Evolutionary conservation across 2,113 vertebrate genomes (phyloP).

Genomic region (Scomber scombrus): DNA sequence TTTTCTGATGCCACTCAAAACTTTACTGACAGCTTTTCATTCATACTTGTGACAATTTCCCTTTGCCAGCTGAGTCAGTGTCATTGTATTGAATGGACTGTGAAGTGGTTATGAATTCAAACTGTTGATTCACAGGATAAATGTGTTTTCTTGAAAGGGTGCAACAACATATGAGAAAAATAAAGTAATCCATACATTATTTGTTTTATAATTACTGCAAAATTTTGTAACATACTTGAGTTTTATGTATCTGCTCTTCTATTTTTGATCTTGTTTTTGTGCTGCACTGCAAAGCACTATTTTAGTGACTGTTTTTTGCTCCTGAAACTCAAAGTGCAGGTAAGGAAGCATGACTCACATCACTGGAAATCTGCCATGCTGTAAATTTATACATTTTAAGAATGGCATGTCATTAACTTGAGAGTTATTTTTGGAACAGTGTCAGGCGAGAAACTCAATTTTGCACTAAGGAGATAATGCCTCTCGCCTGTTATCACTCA

Average conservation of each 20-base stretch:
- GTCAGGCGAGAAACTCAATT: constrained; percentile 1
- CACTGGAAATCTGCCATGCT: background rate
- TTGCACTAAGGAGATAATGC: background rate
- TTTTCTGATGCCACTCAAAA: background rate
- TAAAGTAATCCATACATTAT: too few species aligned
- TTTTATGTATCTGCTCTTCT: too few species aligned
- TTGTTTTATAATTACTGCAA: background rate
- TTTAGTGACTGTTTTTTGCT: background rate
- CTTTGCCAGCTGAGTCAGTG: background rate
- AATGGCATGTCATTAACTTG: too few species aligned
- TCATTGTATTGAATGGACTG: background rate
- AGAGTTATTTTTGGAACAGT: too few species aligned
- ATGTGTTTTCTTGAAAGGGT: background rate
- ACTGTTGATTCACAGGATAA: background rate
- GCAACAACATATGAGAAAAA: too few species aligned
- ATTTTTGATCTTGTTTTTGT: too few species aligned
- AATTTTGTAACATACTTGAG: background rate
- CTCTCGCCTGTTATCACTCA: background rate
- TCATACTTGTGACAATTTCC: background rate
- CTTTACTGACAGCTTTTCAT: background rate
- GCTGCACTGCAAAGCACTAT: background rate
- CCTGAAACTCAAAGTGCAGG: background rate
- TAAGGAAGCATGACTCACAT: background rate
- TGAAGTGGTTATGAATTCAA: background rate
- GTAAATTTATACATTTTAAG: too few species aligned